Percentiles rank a stretch among this genome's conserved stretches.
Conservation (phyloP, 2,888 invertebrate species). For the Tridacna gigas region DNA sequence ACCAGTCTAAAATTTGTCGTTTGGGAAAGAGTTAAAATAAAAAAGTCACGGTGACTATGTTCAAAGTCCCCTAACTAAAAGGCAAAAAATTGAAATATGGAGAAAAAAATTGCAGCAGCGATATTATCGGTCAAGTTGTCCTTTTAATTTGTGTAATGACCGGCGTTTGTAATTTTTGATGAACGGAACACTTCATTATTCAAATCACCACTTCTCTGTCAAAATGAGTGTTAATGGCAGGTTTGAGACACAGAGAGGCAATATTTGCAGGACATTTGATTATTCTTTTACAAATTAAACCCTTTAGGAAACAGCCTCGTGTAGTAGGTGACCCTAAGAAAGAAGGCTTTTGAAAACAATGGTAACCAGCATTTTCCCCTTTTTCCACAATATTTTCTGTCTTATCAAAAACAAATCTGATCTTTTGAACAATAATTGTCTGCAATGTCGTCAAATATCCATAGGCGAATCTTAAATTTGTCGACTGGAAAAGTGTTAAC, state of each 20-base stretch:
- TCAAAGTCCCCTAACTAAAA: not conserved
- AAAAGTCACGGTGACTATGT: no score
- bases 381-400: no score
- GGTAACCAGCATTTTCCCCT: no score
- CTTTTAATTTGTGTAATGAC: conserved; percentile 1
- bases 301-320: not conserved
- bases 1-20: no score
- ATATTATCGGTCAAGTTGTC: not conserved
- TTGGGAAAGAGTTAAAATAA: no score
- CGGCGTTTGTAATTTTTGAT: conserved; percentile 5
- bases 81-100: not conserved
- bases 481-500: no score
- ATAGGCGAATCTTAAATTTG: no score
- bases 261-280: conserved; percentile 2
- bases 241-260: not conserved
- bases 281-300: not conserved
- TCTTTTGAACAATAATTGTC: no score
- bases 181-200: conserved; percentile 23
- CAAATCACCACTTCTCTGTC: conserved; percentile 11
- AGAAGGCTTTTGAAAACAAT: no score
- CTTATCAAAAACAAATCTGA: no score
- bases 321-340: no score
- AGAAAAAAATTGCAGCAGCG: not conserved
- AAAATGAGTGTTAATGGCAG: not conserved
- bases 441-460: no score